phyloP scores from a whole-genome alignment of 2,113 vertebrate species.

The Ageneiosus marmoratus region DNA sequence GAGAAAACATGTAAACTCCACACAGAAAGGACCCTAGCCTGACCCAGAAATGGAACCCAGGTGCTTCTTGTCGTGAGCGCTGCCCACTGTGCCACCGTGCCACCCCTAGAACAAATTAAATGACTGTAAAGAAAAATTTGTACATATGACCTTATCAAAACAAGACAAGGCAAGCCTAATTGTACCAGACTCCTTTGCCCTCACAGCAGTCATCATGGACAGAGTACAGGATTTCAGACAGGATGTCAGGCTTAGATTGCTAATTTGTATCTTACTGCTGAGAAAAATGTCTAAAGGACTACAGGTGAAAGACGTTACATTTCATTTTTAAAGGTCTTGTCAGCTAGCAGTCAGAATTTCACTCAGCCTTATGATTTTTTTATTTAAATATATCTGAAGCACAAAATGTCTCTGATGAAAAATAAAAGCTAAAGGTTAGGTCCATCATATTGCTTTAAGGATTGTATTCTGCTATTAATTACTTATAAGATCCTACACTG shows the following conservation, averaged over 20 bases:
- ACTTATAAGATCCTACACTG: not conserved
- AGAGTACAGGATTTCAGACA: not conserved
- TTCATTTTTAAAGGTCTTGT: not conserved
- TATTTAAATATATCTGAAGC: not conserved
- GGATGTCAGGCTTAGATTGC: slow-evolving; percentile 12
- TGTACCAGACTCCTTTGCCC: not conserved
- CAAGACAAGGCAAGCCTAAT: not conserved
- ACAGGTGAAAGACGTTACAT: not conserved
- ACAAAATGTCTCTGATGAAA: not conserved
- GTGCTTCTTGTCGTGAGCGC: too few species aligned
- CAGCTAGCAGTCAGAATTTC: not conserved
- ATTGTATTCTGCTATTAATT: not conserved
- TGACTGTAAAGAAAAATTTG: not conserved
- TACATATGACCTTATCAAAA: not conserved
- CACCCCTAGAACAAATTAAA: not conserved
- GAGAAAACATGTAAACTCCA: too few species aligned
- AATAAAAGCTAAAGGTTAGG: not conserved
- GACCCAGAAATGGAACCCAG: too few species aligned
- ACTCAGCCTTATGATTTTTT: not conserved
- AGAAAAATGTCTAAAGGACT: slow-evolving; percentile 7
- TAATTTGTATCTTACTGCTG: slow-evolving; percentile 2
- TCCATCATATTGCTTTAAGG: not conserved
- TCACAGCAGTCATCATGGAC: not conserved
- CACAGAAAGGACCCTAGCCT: too few species aligned
- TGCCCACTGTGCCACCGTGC: too few species aligned